Conservation (phyloP, 2,888 invertebrate genomes). For the Scaptomyza tumidula region DNA sequence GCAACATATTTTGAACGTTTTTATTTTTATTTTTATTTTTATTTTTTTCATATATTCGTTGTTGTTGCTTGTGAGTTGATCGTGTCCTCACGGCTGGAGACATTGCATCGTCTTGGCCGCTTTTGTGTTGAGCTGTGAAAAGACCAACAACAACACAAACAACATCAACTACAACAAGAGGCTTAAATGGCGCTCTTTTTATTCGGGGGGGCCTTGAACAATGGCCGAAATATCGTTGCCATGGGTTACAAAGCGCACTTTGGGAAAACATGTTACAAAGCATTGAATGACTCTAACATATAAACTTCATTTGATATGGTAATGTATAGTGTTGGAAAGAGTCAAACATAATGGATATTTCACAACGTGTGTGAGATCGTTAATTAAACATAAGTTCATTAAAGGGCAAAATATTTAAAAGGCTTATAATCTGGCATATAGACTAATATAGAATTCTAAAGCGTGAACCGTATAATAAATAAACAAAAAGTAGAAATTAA, state of each 20-base stretch:
- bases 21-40: conserved; percentile 7
- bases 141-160: conserved; percentile 53
- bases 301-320: conserved; percentile 70
- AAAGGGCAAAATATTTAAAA: conserved; percentile 1
- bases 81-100: conserved; percentile 77
- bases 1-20: conserved; percentile 55
- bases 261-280: conserved; percentile 53
- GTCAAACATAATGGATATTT: conserved; percentile 3
- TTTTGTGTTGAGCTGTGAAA: conserved; percentile 76
- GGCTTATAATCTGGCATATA: background rate
- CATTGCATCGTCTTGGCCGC: conserved; percentile 55
- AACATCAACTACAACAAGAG: conserved; percentile 61
- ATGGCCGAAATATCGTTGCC: conserved; percentile 59
- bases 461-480: too few species aligned
- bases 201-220: conserved; percentile 46
- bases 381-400: conserved; percentile 21
- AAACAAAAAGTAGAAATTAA: too few species aligned
- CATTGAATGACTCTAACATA: conserved; percentile 60
- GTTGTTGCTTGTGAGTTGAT: conserved; percentile 43
- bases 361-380: background rate
- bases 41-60: conserved; percentile 20
- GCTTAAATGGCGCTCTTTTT: conserved; percentile 74
- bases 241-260: conserved; percentile 33
- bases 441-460: background rate
- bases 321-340: conserved; percentile 57